Conservation (phyloP, 2,888 invertebrate species). For the Sclerodermus sp. region DNA sequence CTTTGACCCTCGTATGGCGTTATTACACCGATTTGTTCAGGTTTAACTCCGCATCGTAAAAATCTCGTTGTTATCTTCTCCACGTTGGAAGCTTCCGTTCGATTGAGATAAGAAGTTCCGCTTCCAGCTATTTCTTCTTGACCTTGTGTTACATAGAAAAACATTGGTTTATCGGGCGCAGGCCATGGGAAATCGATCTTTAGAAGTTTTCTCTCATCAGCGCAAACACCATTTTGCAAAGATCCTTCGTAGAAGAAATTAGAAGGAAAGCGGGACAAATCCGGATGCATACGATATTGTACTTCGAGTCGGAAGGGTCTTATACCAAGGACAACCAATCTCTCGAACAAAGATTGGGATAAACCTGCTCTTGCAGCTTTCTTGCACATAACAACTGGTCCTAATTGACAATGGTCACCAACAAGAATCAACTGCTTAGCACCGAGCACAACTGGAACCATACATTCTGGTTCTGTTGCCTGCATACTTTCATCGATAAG, state of each 20-base stretch:
- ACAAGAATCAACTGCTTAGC: slow-evolving; percentile 96
- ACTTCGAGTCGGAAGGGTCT: slow-evolving; percentile 95
- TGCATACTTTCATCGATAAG: slow-evolving; percentile 97
- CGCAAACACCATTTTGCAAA: slow-evolving; percentile 97
- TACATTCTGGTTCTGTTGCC: slow-evolving; percentile 96
- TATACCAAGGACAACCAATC: slow-evolving; percentile 95
- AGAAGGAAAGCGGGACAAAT: slow-evolving; percentile 94
- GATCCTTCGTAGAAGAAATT: slow-evolving; percentile 99
- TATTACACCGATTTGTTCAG: slow-evolving; percentile 98
- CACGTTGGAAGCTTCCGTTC: slow-evolving; percentile 98
- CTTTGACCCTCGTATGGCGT: slow-evolving; percentile 99
- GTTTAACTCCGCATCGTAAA: slow-evolving; percentile 90
- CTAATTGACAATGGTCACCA: slow-evolving; percentile 98
- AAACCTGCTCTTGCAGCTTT: slow-evolving; percentile 97
- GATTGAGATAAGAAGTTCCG: slow-evolving; percentile 96
- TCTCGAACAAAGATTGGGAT: slow-evolving; percentile 95
- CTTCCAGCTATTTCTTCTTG: slow-evolving; percentile 99
- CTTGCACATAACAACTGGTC: slow-evolving; percentile 99
- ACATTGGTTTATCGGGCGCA: slow-evolving; percentile 93
- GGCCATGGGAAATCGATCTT: slow-evolving; percentile 99
- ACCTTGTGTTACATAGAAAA: slow-evolving; percentile 97
- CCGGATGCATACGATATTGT: slow-evolving; percentile 99
- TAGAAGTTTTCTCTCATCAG: slow-evolving; percentile 86
- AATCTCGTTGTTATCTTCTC: slow-evolving; percentile 97
- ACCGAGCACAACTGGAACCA: slow-evolving; percentile 98